phyloP scores from a whole-genome alignment of 2,113 vertebrate species.

The Arothron firmamentum region DNA sequence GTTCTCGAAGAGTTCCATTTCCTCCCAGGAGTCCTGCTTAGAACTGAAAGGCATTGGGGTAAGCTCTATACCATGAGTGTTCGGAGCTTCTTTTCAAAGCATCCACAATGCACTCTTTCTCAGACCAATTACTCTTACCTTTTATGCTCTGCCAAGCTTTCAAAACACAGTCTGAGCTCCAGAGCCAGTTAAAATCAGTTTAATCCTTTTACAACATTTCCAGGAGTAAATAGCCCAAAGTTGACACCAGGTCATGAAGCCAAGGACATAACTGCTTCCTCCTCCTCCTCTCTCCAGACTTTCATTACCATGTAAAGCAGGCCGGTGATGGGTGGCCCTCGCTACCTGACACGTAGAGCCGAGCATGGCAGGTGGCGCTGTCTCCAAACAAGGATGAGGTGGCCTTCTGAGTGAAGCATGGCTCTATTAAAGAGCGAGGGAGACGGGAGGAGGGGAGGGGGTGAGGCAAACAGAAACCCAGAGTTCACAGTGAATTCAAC shows the following conservation, averaged over 20 bases:
- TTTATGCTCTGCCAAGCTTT: background rate
- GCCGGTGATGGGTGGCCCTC: constrained; percentile 52
- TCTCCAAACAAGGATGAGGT: constrained; percentile 61
- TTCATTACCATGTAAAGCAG: constrained; percentile 65
- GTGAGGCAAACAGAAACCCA: constrained; percentile 8
- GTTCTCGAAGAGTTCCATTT: constrained; percentile 59
- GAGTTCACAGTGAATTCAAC: constrained; percentile 33
- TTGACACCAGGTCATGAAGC: constrained; percentile 37
- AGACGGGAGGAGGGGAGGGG: constrained; percentile 6
- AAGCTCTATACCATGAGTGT: constrained; percentile 30
- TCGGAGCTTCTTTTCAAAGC: constrained; percentile 42
- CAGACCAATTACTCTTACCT: constrained; percentile 24
- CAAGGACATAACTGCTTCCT: constrained; percentile 47
- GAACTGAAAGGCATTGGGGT: constrained; percentile 50
- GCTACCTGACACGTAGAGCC: constrained; percentile 22
- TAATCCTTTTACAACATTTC: constrained; percentile 1
- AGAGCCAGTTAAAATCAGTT: constrained; percentile 7
- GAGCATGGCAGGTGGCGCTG: constrained; percentile 45
- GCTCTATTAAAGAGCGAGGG: constrained; percentile 61
- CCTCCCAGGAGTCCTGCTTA: constrained; percentile 51
- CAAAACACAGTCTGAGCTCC: constrained; percentile 20
- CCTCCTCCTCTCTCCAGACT: constrained; percentile 41
- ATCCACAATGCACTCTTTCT: constrained; percentile 29
- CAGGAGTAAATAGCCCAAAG: constrained; percentile 36
- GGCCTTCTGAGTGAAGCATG: constrained; percentile 71